Evolutionary conservation across 1,140 invertebrate genomes (phyloP).

Genomic region (Copidosoma floridanum): DNA sequence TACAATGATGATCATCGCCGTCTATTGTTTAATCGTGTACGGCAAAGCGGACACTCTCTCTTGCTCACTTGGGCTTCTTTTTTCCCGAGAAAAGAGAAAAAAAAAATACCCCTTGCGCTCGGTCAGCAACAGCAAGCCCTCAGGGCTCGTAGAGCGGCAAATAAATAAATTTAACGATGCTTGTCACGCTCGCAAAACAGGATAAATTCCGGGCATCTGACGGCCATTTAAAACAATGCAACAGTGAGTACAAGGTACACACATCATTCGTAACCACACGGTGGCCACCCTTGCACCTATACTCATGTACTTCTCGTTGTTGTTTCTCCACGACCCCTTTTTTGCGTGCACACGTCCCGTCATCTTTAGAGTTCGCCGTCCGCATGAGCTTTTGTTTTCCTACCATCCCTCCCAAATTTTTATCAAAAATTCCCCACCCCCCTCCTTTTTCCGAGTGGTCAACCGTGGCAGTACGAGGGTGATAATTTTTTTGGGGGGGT

Average conservation of each 20-base stretch:
- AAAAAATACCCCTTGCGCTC: too few species aligned
- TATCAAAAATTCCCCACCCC: too few species aligned
- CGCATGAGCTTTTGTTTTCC: not conserved
- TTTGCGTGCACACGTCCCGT: not conserved
- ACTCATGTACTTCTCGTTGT: too few species aligned
- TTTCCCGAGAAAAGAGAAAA: too few species aligned
- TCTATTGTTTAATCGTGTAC: constrained; percentile 12
- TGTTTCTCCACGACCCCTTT: constrained; percentile 46
- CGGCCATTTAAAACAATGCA: constrained; percentile 58
- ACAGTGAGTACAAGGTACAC: constrained; percentile 54
- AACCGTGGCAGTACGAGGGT: constrained; percentile 49
- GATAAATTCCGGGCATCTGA: constrained; percentile 54
- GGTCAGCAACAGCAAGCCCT: too few species aligned
- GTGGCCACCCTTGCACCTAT: too few species aligned
- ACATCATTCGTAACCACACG: constrained; percentile 55
- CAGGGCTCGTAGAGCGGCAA: constrained; percentile 1
- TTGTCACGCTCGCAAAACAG: constrained; percentile 53
- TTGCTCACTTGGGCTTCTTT: too few species aligned
- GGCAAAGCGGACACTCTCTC: too few species aligned
- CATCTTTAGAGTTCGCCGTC: not conserved
- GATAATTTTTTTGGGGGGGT: too few species aligned
- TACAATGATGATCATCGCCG: constrained; percentile 18
- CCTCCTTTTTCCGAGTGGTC: constrained; percentile 26
- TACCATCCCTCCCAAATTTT: too few species aligned
- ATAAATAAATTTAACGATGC: constrained; percentile 56